Evolutionary conservation across 1,140 invertebrate genomes (phyloP).

Genomic region (Drosophila sucinea): DNA sequence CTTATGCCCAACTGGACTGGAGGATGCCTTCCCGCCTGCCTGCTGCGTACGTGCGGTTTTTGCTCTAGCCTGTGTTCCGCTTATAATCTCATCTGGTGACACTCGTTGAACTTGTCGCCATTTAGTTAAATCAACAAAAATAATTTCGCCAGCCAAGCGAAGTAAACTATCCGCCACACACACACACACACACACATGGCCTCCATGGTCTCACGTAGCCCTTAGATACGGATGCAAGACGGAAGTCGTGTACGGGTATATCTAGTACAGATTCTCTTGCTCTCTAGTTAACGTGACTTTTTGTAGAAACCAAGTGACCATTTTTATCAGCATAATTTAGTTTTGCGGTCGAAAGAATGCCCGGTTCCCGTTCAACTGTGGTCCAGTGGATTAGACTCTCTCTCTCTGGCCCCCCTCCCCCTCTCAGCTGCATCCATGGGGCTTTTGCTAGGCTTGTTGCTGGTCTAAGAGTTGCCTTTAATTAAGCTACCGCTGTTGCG

Average conservation of each 20-base stretch:
- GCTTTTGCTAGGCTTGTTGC: not conserved
- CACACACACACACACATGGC: constrained; percentile 24
- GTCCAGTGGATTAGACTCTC: constrained; percentile 61
- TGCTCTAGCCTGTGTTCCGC: constrained; percentile 42
- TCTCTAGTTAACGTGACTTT: constrained; percentile 68
- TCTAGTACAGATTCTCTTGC: constrained; percentile 36
- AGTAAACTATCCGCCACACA: constrained; percentile 29
- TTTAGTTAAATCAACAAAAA: constrained; percentile 81
- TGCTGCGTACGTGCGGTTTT: constrained; percentile 55
- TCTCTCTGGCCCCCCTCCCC: not conserved
- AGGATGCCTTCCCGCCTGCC: constrained; percentile 6
- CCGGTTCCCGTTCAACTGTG: constrained; percentile 49
- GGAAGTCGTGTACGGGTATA: constrained; percentile 73
- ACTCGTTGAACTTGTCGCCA: constrained; percentile 81
- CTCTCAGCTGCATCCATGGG: not conserved
- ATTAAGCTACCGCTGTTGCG: constrained; percentile 51
- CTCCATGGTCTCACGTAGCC: constrained; percentile 48
- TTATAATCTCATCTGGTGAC: constrained; percentile 79
- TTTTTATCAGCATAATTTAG: constrained; percentile 81
- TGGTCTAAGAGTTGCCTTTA: constrained; percentile 44
- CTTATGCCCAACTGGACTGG: not conserved
- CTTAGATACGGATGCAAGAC: constrained; percentile 48
- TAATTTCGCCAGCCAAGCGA: constrained; percentile 51
- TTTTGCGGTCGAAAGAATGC: constrained; percentile 42
- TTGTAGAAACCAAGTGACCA: constrained; percentile 51